A percentile compares a stretch with the other conserved stretches of the same genome.
Evolutionary conservation across 2,888 invertebrate genomes (phyloP).

Genomic region (Epinotia nisella): DNA sequence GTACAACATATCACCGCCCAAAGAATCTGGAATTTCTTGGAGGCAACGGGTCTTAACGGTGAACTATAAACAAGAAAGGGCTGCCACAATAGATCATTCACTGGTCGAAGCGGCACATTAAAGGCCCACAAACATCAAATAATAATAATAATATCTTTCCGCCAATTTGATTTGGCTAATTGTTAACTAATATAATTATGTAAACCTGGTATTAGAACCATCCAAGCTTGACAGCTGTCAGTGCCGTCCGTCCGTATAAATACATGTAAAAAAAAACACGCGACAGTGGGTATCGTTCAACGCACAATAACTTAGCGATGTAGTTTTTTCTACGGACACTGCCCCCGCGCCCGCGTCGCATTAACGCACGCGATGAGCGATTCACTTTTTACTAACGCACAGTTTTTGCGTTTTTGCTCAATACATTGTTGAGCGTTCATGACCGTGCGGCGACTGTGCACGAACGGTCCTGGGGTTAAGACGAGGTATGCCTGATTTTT

Average conservation of each 20-base stretch:
- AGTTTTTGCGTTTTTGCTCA: neutral
- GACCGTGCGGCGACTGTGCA: neutral
- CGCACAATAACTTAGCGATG: constrained; percentile 23
- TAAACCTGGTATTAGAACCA: neutral
- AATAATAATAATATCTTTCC: no score
- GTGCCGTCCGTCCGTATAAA: neutral
- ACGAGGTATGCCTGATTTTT: no score
- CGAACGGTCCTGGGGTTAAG: neutral
- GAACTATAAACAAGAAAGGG: no score
- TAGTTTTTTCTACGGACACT: constrained; percentile 29
- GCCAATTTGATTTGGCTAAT: neutral
- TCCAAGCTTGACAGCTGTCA: neutral
- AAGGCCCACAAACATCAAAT: no score
- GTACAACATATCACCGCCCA: no score
- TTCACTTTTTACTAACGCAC: constrained; percentile 22
- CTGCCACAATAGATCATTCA: no score
- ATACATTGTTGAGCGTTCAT: neutral
- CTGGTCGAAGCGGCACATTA: no score
- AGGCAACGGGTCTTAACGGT: no score
- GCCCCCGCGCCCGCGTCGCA: constrained; percentile 11
- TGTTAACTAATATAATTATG: neutral
- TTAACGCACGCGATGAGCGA: constrained; percentile 31
- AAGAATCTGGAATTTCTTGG: no score
- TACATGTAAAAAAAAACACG: constrained; percentile 6
- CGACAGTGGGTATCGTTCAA: constrained; percentile 12